A percentile compares a stretch with the other conserved stretches of the same genome.
These are phyloP conservation scores for Callyntrura sp. DNA, from an alignment of 2,888 invertebrate genomes.

Conservation along the genomic window DNA sequence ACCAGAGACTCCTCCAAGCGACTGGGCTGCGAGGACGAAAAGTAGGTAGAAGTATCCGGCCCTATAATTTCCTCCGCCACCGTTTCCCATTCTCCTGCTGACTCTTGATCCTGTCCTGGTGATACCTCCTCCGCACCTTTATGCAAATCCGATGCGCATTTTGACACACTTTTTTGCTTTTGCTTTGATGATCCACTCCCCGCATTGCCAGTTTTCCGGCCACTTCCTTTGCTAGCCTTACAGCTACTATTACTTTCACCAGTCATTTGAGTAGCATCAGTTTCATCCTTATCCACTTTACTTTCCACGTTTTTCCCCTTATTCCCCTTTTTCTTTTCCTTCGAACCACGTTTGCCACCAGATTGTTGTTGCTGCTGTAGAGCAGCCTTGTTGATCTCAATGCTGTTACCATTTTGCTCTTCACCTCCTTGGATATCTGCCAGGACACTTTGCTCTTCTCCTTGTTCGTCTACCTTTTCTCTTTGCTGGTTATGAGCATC, in stretches of 20 bases:
- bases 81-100: conserved; percentile 65
- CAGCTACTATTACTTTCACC: background rate
- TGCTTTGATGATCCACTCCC: conserved; percentile 43
- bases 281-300: conserved; percentile 10
- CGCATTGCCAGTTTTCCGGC: background rate
- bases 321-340: conserved; percentile 47
- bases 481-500: background rate
- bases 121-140: background rate
- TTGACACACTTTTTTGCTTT: conserved; percentile 45
- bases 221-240: conserved; percentile 25
- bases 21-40: background rate
- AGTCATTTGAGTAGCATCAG: background rate
- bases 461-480: background rate
- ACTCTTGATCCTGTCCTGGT: conserved; percentile 53
- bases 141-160: conserved; percentile 28
- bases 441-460: background rate
- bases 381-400: conserved; percentile 1
- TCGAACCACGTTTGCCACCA: conserved; percentile 31
- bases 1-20: conserved; percentile 30
- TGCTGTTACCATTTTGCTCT: background rate
- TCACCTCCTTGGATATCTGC: background rate
- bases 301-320: conserved; percentile 15
- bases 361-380: conserved; percentile 10
- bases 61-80: conserved; percentile 47
- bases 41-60: background rate